Evolutionary conservation across 2,888 invertebrate genomes (phyloP).

Genomic region (Stegana nigrithorax): DNA sequence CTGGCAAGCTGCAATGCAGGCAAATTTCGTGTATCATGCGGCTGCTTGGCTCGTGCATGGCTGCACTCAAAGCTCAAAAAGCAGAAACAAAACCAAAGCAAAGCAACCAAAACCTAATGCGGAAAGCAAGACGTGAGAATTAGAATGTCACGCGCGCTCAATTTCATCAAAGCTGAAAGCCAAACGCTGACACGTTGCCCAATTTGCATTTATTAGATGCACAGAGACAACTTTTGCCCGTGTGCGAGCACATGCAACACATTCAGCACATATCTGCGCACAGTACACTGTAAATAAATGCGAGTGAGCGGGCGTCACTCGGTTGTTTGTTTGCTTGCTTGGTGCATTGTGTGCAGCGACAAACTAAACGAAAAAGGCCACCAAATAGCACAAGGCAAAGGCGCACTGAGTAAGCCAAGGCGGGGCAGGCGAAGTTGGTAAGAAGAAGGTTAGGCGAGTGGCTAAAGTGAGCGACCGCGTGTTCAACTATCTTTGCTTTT

Average conservation of each 20-base stretch:
- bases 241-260: background rate
- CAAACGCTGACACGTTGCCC: constrained; percentile 26
- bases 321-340: constrained; percentile 6
- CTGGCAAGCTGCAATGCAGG: too few relatives aligned
- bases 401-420: background rate
- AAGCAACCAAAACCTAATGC: too few relatives aligned
- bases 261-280: background rate
- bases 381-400: background rate
- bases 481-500: constrained; percentile 45
- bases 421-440: background rate
- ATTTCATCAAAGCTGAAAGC: background rate
- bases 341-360: constrained; percentile 8
- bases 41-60: too few relatives aligned
- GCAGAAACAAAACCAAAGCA: too few relatives aligned
- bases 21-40: too few relatives aligned
- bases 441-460: background rate
- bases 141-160: constrained; percentile 50
- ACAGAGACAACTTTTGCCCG: constrained; percentile 26
- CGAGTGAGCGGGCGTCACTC: background rate
- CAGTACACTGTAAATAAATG: too few relatives aligned
- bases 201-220: constrained; percentile 54
- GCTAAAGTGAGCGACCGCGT: constrained; percentile 29
- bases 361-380: background rate
- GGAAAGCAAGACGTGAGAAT: too few relatives aligned
- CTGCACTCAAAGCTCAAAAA: too few relatives aligned